phyloP scores from a whole-genome alignment of 2,888 invertebrate genomes.

The Endotricha flammealis region DNA sequence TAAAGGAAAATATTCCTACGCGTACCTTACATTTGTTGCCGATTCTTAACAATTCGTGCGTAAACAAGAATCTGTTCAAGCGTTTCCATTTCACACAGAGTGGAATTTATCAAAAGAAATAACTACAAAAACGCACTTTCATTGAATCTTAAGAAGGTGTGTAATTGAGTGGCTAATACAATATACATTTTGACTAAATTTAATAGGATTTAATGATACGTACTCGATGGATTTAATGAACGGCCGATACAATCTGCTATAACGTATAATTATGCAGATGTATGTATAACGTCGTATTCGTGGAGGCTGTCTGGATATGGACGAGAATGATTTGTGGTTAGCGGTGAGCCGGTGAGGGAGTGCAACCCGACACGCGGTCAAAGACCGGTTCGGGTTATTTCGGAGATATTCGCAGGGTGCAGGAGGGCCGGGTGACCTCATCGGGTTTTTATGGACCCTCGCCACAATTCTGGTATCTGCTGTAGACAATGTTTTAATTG shows the following conservation, averaged over 20 bases:
- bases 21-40: too few species aligned
- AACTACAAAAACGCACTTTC: too few species aligned
- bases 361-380: conserved; percentile 57
- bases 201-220: too few species aligned
- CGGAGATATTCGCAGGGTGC: conserved; percentile 57
- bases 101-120: too few species aligned
- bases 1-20: too few species aligned
- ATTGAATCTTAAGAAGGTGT: too few species aligned
- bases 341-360: conserved; percentile 34
- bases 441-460: conserved; percentile 36
- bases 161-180: too few species aligned
- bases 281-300: neutral
- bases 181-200: too few species aligned
- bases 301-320: conserved; percentile 28
- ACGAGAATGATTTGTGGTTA: conserved; percentile 53
- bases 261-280: too few species aligned
- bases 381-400: conserved; percentile 71
- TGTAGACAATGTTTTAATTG: conserved; percentile 7
- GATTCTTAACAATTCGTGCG: neutral
- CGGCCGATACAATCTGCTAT: too few species aligned
- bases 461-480: conserved; percentile 2
- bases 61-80: neutral
- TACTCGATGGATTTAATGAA: too few species aligned
- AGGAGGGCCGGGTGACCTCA: conserved; percentile 62
- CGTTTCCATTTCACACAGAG: neutral